Conservation (phyloP, 2,888 invertebrate genomes). For the Uloborus plumipes region DNA sequence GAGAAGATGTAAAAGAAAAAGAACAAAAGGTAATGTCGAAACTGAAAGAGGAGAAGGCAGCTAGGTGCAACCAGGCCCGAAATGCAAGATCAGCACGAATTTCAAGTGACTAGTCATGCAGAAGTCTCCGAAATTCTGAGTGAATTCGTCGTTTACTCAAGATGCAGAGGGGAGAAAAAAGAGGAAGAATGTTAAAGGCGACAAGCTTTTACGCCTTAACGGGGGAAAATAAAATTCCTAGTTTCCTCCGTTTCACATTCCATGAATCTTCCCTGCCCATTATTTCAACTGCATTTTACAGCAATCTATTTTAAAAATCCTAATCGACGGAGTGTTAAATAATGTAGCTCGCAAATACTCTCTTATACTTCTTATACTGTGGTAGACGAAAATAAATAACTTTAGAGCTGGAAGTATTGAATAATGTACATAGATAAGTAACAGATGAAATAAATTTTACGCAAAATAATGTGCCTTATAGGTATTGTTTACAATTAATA, state of each 20-base stretch:
- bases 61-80: constrained; percentile 50
- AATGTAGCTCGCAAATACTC: too few species aligned
- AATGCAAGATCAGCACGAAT: constrained; percentile 63
- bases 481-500: too few species aligned
- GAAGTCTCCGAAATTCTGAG: constrained; percentile 56
- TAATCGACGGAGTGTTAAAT: too few species aligned
- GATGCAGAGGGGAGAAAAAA: constrained; percentile 38
- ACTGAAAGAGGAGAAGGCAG: constrained; percentile 28
- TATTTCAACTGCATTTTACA: not conserved
- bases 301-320: too few species aligned
- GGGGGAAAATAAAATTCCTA: not conserved
- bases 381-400: too few species aligned
- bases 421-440: too few species aligned
- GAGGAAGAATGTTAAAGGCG: not conserved
- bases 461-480: too few species aligned
- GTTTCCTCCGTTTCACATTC: too few species aligned
- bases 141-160: constrained; percentile 59
- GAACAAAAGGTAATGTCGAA: constrained; percentile 9
- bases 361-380: too few species aligned
- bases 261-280: not conserved
- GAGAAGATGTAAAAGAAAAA: not conserved
- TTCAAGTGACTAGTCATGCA: constrained; percentile 56
- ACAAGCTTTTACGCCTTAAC: constrained; percentile 17
- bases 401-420: too few species aligned
- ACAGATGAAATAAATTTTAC: too few species aligned